Percentiles rank a stretch among this genome's conserved stretches.
These are phyloP conservation scores for Chromis chromis DNA, from an alignment of 2,797 vertebrate genomes.

Conservation along the genomic window DNA sequence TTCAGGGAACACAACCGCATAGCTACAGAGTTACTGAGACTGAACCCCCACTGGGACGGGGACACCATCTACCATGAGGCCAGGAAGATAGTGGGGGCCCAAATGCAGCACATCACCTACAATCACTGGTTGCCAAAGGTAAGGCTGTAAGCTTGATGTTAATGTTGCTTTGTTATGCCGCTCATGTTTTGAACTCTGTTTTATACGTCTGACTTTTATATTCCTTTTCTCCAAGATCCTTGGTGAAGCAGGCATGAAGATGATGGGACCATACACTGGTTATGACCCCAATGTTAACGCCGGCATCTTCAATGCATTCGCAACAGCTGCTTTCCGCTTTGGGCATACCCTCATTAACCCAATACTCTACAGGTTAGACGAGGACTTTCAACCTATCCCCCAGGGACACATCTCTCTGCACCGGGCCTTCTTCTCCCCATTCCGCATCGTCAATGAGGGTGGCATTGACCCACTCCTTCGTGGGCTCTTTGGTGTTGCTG, in stretches of 20 bases:
- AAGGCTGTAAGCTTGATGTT: background rate
- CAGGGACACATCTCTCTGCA: slow-evolving; percentile 96
- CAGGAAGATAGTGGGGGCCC: slow-evolving; percentile 95
- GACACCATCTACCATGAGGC: slow-evolving; percentile 98
- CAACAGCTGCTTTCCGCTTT: slow-evolving; percentile 97
- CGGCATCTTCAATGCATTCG: slow-evolving; percentile 93
- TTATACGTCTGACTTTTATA: background rate
- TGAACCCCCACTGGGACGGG: slow-evolving; percentile 98
- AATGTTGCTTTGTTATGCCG: too few species aligned
- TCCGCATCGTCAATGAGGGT: slow-evolving; percentile 97
- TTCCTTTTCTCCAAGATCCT: slow-evolving; percentile 84
- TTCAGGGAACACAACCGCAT: slow-evolving; percentile 97
- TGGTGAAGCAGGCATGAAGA: slow-evolving; percentile 92
- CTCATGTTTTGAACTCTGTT: background rate
- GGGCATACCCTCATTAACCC: slow-evolving; percentile 98
- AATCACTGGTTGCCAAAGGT: slow-evolving; percentile 96
- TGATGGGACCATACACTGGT: slow-evolving; percentile 90
- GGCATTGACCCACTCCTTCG: slow-evolving; percentile 97
- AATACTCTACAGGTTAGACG: slow-evolving; percentile 91
- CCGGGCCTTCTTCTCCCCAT: slow-evolving; percentile 98
- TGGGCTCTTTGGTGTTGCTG: slow-evolving; percentile 93
- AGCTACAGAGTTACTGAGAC: slow-evolving; percentile 90
- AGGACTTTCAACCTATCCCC: slow-evolving; percentile 91
- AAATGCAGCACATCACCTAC: slow-evolving; percentile 99
- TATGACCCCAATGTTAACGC: slow-evolving; percentile 94